These are phyloP conservation scores for Antheraea mylitta DNA, from an alignment of 1,140 invertebrate species.

Conservation along the genomic window DNA sequence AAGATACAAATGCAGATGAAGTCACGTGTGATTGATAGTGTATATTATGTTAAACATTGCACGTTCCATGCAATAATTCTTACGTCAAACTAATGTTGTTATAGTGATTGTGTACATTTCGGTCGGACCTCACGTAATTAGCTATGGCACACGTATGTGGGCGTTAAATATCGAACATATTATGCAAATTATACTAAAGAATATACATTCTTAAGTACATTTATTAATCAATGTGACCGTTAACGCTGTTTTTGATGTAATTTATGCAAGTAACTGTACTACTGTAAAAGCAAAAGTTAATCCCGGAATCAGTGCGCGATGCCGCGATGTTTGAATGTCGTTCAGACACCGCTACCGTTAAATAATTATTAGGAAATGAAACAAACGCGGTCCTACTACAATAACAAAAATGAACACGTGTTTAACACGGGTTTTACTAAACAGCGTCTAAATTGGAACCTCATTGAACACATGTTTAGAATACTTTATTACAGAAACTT, in stretches of 20 bases:
- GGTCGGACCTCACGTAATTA: neutral
- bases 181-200: slow-evolving; percentile 8
- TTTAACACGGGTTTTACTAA: too few species aligned
- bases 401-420: too few species aligned
- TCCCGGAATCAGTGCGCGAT: neutral
- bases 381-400: too few species aligned
- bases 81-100: neutral
- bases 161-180: neutral
- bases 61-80: too few species aligned
- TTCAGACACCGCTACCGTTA: neutral
- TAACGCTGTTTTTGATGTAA: neutral
- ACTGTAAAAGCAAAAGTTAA: neutral
- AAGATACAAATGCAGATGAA: too few species aligned
- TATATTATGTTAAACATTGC: too few species aligned
- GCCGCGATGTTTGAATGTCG: neutral
- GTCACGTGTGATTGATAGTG: too few species aligned
- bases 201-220: slow-evolving; percentile 2
- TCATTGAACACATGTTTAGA: too few species aligned
- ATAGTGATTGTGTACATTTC: neutral
- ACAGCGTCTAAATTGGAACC: too few species aligned
- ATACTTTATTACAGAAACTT: too few species aligned
- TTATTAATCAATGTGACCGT: slow-evolving; percentile 9
- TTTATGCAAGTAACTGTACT: slow-evolving; percentile 1
- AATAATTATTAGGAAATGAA: too few species aligned
- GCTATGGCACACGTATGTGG: neutral